phyloP scores from a whole-genome alignment of 2,888 invertebrate species.

The Phoronis australis region DNA sequence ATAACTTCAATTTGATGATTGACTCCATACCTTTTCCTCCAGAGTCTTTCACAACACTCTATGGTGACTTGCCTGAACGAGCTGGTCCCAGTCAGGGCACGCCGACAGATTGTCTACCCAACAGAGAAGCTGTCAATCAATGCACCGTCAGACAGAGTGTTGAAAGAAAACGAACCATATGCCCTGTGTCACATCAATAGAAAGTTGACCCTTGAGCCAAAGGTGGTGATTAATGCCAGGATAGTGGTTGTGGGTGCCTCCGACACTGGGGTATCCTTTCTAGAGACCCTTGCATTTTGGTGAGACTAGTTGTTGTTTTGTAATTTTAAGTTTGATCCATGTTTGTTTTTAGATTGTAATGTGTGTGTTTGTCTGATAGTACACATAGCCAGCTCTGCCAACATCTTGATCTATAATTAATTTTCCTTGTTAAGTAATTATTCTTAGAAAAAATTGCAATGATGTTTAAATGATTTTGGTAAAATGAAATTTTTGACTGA shows the following conservation, averaged over 20 bases:
- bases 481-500: too few species aligned
- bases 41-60: slow-evolving; percentile 40
- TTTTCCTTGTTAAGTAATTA: too few species aligned
- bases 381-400: too few species aligned
- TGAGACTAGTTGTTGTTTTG: too few species aligned
- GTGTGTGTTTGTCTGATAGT: too few species aligned
- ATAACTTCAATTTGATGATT: too few species aligned
- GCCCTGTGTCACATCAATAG: slow-evolving; percentile 51
- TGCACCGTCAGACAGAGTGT: slow-evolving; percentile 48
- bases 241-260: slow-evolving; percentile 54
- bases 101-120: slow-evolving; percentile 50
- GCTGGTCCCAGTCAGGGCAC: slow-evolving; percentile 49
- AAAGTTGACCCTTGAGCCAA: slow-evolving; percentile 51
- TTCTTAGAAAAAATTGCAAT: too few species aligned
- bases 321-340: too few species aligned
- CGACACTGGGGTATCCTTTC: slow-evolving; percentile 45
- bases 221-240: slow-evolving; percentile 51
- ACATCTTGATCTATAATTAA: too few species aligned
- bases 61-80: slow-evolving; percentile 42
- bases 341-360: too few species aligned
- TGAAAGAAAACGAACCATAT: slow-evolving; percentile 36
- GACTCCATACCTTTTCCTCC: too few species aligned
- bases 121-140: slow-evolving; percentile 40
- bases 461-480: too few species aligned
- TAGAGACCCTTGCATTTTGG: slow-evolving; percentile 51